These are phyloP conservation scores for Chrysolina americana DNA, from an alignment of 2,888 invertebrate genomes.

Conservation along the genomic window DNA sequence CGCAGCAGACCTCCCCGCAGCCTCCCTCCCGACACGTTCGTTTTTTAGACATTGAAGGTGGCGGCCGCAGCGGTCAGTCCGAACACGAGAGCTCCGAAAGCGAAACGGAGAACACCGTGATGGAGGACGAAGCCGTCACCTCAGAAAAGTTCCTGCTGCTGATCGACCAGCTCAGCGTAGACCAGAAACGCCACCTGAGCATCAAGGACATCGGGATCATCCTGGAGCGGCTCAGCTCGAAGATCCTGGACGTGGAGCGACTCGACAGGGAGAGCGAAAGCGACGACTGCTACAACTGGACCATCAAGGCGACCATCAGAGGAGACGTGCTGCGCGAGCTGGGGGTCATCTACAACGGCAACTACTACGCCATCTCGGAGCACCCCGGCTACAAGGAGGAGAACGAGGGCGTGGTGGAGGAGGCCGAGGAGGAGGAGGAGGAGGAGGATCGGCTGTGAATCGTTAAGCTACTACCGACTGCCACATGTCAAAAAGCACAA, in stretches of 20 bases:
- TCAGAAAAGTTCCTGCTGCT: slow-evolving; percentile 93
- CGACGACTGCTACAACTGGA: slow-evolving; percentile 96
- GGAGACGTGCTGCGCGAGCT: slow-evolving; percentile 92
- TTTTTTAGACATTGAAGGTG: slow-evolving; percentile 82
- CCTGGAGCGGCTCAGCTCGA: slow-evolving; percentile 91
- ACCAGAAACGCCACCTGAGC: slow-evolving; percentile 92
- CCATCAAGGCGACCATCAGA: slow-evolving; percentile 94
- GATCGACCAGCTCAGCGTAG: slow-evolving; percentile 93
- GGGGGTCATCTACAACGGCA: slow-evolving; percentile 95
- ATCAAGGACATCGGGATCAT: slow-evolving; percentile 97
- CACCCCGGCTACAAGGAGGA: slow-evolving; percentile 95
- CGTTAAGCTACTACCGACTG: slow-evolving; percentile 53
- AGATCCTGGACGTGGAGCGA: slow-evolving; percentile 94
- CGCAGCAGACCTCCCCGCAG: slow-evolving; percentile 68
- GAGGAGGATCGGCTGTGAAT: slow-evolving; percentile 74
- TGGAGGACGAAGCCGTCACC: slow-evolving; percentile 91
- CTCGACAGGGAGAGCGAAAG: slow-evolving; percentile 93
- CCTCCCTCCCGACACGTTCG: slow-evolving; percentile 85
- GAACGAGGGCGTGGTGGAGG: slow-evolving; percentile 88
- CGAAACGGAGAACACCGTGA: slow-evolving; percentile 93
- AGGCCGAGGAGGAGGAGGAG: slow-evolving; percentile 88
- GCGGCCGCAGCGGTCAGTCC: slow-evolving; percentile 68
- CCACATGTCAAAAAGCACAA: slow-evolving; percentile 62
- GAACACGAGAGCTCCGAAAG: slow-evolving; percentile 92
- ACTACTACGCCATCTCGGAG: slow-evolving; percentile 95